Conservation (phyloP, 2,888 invertebrate genomes). For the Cryptops parisi region DNA sequence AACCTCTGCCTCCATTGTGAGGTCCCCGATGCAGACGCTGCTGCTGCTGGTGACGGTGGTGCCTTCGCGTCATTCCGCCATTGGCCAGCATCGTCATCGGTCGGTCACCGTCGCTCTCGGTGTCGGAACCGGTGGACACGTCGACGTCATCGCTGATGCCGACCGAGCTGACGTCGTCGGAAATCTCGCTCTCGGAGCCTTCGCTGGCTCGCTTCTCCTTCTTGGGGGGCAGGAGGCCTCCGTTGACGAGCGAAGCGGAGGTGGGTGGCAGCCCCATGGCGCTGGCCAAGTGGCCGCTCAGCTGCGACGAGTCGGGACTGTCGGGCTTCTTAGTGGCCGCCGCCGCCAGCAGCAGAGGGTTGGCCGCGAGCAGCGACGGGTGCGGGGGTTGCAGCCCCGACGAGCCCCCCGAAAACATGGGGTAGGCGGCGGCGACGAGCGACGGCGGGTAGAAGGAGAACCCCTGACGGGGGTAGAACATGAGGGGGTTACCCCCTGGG, state of each 20-base stretch:
- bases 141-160: conserved; percentile 18
- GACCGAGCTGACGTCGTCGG: conserved; percentile 22
- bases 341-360: conserved; percentile 45
- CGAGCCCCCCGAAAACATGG: conserved; percentile 20
- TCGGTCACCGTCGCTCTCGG: conserved; percentile 17
- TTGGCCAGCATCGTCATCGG: conserved; percentile 12
- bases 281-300: neutral
- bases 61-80: neutral
- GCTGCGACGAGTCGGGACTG: conserved; percentile 16
- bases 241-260: conserved; percentile 8
- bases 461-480: conserved; percentile 52
- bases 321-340: conserved; percentile 14
- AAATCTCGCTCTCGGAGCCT: conserved; percentile 22
- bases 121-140: conserved; percentile 16
- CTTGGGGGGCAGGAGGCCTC: too few relatives aligned
- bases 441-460: conserved; percentile 35
- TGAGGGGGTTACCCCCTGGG: conserved; percentile 29
- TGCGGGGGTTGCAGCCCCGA: conserved; percentile 29
- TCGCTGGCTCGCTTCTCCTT: conserved; percentile 19
- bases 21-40: too few relatives aligned
- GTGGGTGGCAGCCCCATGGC: neutral
- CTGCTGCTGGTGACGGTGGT: conserved; percentile 6
- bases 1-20: neutral
- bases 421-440: conserved; percentile 42
- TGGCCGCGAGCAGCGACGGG: conserved; percentile 25